Evolutionary conservation across 1,140 invertebrate species (phyloP), one percentile per base, ranked within the genome.

Genomic region (Temnothorax curvispinosus): DNA sequence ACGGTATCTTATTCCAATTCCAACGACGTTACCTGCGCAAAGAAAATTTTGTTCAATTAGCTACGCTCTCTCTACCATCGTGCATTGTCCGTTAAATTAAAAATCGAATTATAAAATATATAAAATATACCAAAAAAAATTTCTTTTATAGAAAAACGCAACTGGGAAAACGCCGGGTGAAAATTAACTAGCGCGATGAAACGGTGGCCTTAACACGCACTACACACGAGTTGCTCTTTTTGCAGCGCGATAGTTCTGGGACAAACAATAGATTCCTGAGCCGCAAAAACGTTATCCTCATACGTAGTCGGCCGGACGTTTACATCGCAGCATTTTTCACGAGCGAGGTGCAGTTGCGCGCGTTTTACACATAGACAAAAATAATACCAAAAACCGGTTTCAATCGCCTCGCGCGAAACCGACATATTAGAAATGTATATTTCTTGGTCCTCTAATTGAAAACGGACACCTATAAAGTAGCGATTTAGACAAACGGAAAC

Each of bases 311-410:
- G 54, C 6, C 35, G 15, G 15, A 74, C 80, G 67, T 77, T 60
- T 56, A 67, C 72, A 50, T 44, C 72, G 74, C 21, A 11, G 58
- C 21, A 87, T 78, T 75, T 87, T 89, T 86, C 87, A 58, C 35
- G 47, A 64, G 32, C 32, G 32, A 64, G 38, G 65, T 72, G 35
- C 64, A 78, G 67, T 86, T 56, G 71, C 69, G 74, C 38, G 85
- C 86, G 85, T 90, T 88, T 54, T 81, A 81, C 74, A 64, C 47
- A 8, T 38, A 21, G 7, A 13, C 65, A 74, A 62, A 84, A 84
- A 44, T 15, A 65, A 9, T 15, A 3, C 38, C 38, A 9, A 58
- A 27, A 82, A 50, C 52, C 54, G 21, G 18, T 44, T 71, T 81
- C 32, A 7, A 60, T 74, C 18, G 32, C n/a, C 9, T 2, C 64